phyloP scores from a whole-genome alignment of 2,888 invertebrate genomes.

The Parascotia fuliginaria region DNA sequence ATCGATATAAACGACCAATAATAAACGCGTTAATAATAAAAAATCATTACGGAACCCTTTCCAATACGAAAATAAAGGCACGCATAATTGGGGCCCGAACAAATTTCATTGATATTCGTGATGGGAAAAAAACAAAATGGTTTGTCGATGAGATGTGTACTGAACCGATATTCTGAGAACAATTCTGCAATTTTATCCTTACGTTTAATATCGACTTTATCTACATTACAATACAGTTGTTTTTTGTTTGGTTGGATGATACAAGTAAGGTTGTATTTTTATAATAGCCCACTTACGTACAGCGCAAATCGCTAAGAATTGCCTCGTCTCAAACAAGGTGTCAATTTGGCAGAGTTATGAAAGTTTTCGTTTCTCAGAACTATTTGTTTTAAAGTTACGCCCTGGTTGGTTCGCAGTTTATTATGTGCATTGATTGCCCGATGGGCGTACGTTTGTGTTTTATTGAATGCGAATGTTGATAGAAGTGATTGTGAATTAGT shows the following conservation, averaged over 20 bases:
- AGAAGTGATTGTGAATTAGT: constrained; percentile 40
- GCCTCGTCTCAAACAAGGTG: constrained; percentile 82
- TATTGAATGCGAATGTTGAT: constrained; percentile 54
- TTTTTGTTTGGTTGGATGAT: constrained; percentile 23
- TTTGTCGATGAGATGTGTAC: constrained; percentile 78
- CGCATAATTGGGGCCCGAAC: constrained; percentile 80
- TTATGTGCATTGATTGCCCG: constrained; percentile 72
- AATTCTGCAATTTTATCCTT: constrained; percentile 49
- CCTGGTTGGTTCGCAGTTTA: constrained; percentile 60
- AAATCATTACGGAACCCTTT: constrained; percentile 58
- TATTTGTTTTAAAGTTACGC: constrained; percentile 81
- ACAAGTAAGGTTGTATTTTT: constrained; percentile 56
- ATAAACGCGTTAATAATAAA: constrained; percentile 45
- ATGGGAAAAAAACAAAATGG: constrained; percentile 81
- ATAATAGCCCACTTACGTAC: constrained; percentile 83
- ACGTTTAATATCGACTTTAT: constrained; percentile 31
- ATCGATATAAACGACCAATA: constrained; percentile 47
- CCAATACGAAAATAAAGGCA: constrained; percentile 73
- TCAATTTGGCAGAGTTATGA: constrained; percentile 85
- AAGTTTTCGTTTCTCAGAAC: constrained; percentile 79
- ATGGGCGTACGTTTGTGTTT: constrained; percentile 63
- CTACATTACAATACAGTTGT: constrained; percentile 11
- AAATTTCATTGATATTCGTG: constrained; percentile 85
- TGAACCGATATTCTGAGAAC: constrained; percentile 70
- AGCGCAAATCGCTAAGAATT: constrained; percentile 81